phyloP scores from a whole-genome alignment of 23 tunicate species.

The Styela clava region DNA sequence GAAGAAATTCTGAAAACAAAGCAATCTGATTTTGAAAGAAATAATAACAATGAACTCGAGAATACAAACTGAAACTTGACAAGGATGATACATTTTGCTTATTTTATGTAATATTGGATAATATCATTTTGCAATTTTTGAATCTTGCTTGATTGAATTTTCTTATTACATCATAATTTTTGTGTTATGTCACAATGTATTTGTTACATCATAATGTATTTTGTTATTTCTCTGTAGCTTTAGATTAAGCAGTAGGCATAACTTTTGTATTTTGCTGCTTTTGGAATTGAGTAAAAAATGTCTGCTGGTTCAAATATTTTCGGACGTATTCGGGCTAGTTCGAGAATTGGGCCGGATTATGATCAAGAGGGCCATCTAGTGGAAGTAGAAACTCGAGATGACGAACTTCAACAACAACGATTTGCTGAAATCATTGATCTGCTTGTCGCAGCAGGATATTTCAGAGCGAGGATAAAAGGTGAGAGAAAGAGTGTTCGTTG shows the following conservation, averaged over 20 bases:
- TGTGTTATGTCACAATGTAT: not conserved
- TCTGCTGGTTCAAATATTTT: constrained; percentile 34
- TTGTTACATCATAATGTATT: not conserved
- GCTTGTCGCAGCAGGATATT: constrained; percentile 88
- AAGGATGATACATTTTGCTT: too few relatives aligned
- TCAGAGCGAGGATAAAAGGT: constrained; percentile 88
- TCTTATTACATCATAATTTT: not conserved
- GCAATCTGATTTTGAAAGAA: too few relatives aligned
- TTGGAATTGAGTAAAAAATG: not conserved
- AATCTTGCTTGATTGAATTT: too few relatives aligned
- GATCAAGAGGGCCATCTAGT: constrained; percentile 77
- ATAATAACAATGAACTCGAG: too few relatives aligned
- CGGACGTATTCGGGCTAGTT: constrained; percentile 57
- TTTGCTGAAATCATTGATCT: constrained; percentile 72
- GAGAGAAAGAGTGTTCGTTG: not conserved
- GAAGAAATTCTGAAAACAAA: too few relatives aligned
- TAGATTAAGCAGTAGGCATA: not conserved
- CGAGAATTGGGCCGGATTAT: constrained; percentile 67
- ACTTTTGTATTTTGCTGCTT: not conserved
- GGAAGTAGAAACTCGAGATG: constrained; percentile 78
- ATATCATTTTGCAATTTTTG: too few relatives aligned
- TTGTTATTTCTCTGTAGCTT: not conserved
- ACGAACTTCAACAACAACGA: constrained; percentile 64
- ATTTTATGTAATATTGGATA: too few relatives aligned
- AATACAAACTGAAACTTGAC: too few relatives aligned